Conservation (phyloP, 2,113 vertebrate genomes). For the Sceloporus undulatus region DNA sequence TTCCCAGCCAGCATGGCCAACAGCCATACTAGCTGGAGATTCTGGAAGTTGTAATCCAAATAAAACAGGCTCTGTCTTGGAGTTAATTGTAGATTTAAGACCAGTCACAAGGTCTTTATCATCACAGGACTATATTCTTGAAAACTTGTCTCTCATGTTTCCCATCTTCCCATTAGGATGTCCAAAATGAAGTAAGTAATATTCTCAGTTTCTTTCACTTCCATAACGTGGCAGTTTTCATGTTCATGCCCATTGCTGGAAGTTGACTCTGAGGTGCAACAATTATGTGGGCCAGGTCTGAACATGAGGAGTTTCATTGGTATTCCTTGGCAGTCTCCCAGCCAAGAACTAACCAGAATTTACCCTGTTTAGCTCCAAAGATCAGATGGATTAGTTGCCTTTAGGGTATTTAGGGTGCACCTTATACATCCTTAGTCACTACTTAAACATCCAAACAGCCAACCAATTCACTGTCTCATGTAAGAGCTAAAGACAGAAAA, state of each 20-base stretch:
- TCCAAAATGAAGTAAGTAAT: background rate
- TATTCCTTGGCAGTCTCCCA: too few relatives aligned
- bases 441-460: background rate
- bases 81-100: background rate
- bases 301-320: background rate
- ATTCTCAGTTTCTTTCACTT: background rate
- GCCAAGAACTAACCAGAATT: too few relatives aligned
- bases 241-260: background rate
- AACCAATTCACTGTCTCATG: background rate
- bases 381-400: too few relatives aligned
- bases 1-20: too few relatives aligned
- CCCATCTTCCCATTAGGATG: too few relatives aligned
- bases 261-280: background rate
- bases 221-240: background rate
- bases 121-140: too few relatives aligned
- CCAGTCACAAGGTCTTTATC: background rate
- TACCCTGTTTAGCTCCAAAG: too few relatives aligned
- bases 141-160: too few relatives aligned
- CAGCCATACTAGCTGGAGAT: too few relatives aligned
- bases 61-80: background rate
- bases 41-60: too few relatives aligned
- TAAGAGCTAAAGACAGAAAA: background rate
- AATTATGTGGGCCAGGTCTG: background rate
- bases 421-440: background rate
- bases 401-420: too few relatives aligned